Percentiles rank a stretch among this genome's conserved stretches.
phyloP scores from a whole-genome alignment of 2,797 vertebrate genomes.

The Gymnoscopelus braueri region DNA sequence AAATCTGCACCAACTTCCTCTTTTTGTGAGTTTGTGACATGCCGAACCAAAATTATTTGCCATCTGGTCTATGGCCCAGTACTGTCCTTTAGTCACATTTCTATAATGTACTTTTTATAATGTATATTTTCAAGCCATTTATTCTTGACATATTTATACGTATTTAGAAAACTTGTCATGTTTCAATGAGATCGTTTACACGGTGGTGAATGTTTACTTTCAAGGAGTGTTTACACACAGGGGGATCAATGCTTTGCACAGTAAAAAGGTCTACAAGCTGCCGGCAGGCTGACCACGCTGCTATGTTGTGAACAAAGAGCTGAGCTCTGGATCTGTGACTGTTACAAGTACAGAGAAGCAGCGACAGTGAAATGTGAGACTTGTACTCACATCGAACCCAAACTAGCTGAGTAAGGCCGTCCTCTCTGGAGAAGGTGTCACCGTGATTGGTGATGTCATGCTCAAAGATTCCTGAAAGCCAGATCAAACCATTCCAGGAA shows the following conservation, averaged over 20 bases:
- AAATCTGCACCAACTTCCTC: constrained; percentile 20
- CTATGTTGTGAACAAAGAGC: constrained; percentile 10
- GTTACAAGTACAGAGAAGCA: constrained; percentile 25
- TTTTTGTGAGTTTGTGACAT: constrained; percentile 10
- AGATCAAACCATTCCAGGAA: constrained; percentile 49
- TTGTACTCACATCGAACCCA: constrained; percentile 1
- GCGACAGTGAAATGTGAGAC: constrained; percentile 3
- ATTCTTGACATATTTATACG: constrained; percentile 54
- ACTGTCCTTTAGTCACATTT: neutral
- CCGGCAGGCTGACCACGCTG: constrained; percentile 1
- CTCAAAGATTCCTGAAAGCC: constrained; percentile 52
- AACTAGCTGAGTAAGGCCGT: constrained; percentile 24
- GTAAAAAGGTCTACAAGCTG: neutral
- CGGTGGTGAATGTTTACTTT: constrained; percentile 5
- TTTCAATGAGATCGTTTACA: neutral
- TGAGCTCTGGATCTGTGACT: neutral
- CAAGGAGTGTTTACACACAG: constrained; percentile 12
- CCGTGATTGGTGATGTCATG: constrained; percentile 36
- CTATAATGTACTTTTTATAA: constrained; percentile 7
- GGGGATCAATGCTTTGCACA: constrained; percentile 1
- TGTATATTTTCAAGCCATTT: constrained; percentile 8
- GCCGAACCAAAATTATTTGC: neutral
- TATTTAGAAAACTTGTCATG: constrained; percentile 19
- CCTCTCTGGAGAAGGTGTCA: constrained; percentile 35
- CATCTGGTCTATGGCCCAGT: constrained; percentile 2